Percentiles rank a stretch among this genome's conserved stretches.
Conservation (phyloP, 2,888 invertebrate species). For the Nysson spinosus region DNA sequence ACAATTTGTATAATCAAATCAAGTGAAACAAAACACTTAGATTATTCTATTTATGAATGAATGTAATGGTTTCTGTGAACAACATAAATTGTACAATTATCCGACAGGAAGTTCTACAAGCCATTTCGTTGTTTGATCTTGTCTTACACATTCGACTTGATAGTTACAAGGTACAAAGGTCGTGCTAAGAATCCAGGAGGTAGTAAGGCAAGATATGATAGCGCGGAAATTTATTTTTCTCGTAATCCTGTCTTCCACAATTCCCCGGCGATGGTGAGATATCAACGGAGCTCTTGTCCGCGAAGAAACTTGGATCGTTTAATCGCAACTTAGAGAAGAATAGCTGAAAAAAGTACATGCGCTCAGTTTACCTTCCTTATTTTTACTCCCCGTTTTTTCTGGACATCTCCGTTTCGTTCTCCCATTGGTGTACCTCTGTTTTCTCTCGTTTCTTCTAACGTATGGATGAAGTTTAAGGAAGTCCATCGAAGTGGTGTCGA, state of each 20-base stretch:
- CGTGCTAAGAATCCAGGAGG: neutral
- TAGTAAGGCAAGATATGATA: conserved; percentile 5
- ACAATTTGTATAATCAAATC: no score
- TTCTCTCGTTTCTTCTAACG: neutral
- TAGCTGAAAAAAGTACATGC: conserved; percentile 2
- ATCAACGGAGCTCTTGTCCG: conserved; percentile 3
- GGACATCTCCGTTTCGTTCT: neutral
- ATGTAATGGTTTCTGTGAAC: no score
- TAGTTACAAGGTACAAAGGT: neutral
- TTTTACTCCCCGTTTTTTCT: neutral
- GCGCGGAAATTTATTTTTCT: conserved; percentile 20
- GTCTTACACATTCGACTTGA: neutral
- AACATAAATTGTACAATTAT: no score
- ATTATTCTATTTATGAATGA: no score
- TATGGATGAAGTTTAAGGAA: conserved; percentile 3
- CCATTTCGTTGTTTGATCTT: no score
- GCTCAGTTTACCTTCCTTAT: neutral
- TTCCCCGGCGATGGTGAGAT: neutral
- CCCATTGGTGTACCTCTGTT: neutral
- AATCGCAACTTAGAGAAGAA: conserved; percentile 20
- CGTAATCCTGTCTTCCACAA: conserved; percentile 5
- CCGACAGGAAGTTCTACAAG: no score
- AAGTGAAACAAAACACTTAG: no score
- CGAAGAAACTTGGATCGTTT: conserved; percentile 35
- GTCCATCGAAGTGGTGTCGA: conserved; percentile 14